Evolutionary conservation across 2,888 invertebrate species (phyloP), one percentile per base, ranked within the genome.

Genomic region (Suillia variegata): DNA sequence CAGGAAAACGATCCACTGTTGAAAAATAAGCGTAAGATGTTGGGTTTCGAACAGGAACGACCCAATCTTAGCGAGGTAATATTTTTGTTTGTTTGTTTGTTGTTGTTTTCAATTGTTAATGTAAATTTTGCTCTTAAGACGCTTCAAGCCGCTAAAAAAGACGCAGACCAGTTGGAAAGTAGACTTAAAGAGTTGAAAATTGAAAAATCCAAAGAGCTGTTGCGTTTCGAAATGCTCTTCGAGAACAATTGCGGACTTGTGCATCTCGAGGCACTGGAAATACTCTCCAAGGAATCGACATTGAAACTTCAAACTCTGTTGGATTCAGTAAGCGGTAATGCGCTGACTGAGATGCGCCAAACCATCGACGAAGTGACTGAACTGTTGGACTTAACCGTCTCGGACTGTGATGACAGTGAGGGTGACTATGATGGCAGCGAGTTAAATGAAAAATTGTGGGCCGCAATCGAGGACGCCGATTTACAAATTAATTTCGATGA

Each of bases 1-100:
- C 94, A 95, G 78, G 95, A 96, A 60, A 94, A 94, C 24, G 96
- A 96, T 81, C 95, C 95, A 0, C 92, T 94, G 0, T 81, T 95
- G 15, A 91, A 89, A 68, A 92, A 92, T 72, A 76, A 84, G 83
- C 65, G 85, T 78, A 71, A 85, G 82, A 0, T 86, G 79, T 68
- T 75, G 75, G 85, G 76, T 1, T 63, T 81, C 31, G 80, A 81
- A 50, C 69, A 70, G 18, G 73, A 76, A 15, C 76, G 72, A 20
- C 80, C 80, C 1, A 77, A 78, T 59, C 54, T 81, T 42, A 80
- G 80, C 59, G 79, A 73, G 61, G 73, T 72, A 61, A 55, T n/a
- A 38, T 10, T 10, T 38, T 38, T 5, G n/a, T 12, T 6, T 31
- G 31, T 31, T 31, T 31, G 38, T n/a, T n/a, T n/a, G n/a, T n/a